These are phyloP conservation scores for Phenganax marumi DNA, from an alignment of 92 coral and sea anemone species.

Conservation along the genomic window DNA sequence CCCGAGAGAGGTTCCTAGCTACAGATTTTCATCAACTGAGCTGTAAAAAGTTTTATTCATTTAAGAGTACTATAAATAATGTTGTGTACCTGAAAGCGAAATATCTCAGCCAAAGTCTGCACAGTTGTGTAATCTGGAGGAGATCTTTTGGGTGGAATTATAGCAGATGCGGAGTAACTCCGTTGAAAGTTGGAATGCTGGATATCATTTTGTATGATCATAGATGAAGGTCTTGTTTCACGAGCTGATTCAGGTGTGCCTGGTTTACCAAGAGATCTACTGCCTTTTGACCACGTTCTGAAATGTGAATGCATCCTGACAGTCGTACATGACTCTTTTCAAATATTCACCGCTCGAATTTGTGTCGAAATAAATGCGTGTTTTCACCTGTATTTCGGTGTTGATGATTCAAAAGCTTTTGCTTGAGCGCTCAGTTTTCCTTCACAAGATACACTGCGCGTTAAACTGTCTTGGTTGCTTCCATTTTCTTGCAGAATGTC, in stretches of 20 bases:
- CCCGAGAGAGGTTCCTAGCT: too few relatives aligned
- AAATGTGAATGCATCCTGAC: neutral
- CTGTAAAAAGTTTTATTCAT: neutral
- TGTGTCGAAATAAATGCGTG: neutral
- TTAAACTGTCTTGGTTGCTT: neutral
- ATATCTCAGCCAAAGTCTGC: constrained; percentile 26
- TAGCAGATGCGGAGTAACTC: constrained; percentile 36
- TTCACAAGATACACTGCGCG: constrained; percentile 33
- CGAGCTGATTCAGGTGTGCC: constrained; percentile 11
- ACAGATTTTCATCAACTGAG: neutral
- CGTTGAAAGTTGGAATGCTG: constrained; percentile 3
- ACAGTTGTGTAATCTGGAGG: constrained; percentile 6
- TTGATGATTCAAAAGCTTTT: neutral
- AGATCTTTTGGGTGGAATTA: constrained; percentile 15
- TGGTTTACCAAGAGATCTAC: constrained; percentile 4
- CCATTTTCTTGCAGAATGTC: constrained; percentile 6
- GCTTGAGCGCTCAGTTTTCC: constrained; percentile 1
- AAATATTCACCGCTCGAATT: too few relatives aligned
- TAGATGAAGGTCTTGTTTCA: constrained; percentile 17
- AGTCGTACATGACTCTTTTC: too few relatives aligned
- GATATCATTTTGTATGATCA: neutral
- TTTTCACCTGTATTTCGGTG: constrained; percentile 18
- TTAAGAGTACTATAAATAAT: neutral
- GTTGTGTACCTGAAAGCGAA: constrained; percentile 26
- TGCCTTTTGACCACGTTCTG: constrained; percentile 46